Evolutionary conservation across 1,140 invertebrate genomes (phyloP), one percentile per base, ranked within the genome.

Genomic region (Popillia japonica): DNA sequence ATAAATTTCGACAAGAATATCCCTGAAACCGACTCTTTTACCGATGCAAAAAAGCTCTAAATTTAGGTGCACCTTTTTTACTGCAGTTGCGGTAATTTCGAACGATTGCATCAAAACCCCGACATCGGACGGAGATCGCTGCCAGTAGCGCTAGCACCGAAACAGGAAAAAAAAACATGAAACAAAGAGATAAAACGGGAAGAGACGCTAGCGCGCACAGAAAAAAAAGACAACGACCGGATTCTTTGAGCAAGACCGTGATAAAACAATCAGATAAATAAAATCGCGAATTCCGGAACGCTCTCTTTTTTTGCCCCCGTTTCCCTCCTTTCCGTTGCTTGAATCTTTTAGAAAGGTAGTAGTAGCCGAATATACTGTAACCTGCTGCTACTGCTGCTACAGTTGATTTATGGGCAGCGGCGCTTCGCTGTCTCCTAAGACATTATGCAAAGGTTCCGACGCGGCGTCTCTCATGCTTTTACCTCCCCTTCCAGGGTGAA

Each of bases 321-420:
- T 55, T 55, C 27, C 27, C 27, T 6, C 14, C 14, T 55, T 55
- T 55, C 48, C 14, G 10, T 55, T 34, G 2, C 27, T 4, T 68
- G 14, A 68, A 22, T 68, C 61, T 34, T 68, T 14, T 9, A 22
- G 17, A 27, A 34, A 68, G 27, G 61, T 61, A 34, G 61, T 61
- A 34, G 59, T 34, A 34, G 22, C 61, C 20, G 61, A 68, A 68
- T 68, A 22, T 20, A 68, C 17, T 34, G 61, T 23, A 27, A 22
- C 61, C 48, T 17, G 27, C 27, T 34, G 61, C 22, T 22, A 22
- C 48, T 17, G 27, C 27, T 34, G 61, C 22, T 22, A 22, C 61
- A 27, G 17, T 68, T 74, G 72, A 74, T 74, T 74, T 74, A 74
- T 74, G 72, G 72, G 72, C 72, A 74, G 27, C 72, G 41, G 72